A percentile compares a stretch with the other conserved stretches of the same genome.
phyloP scores from a whole-genome alignment of 1,140 invertebrate genomes.

The Atta cephalotes region DNA sequence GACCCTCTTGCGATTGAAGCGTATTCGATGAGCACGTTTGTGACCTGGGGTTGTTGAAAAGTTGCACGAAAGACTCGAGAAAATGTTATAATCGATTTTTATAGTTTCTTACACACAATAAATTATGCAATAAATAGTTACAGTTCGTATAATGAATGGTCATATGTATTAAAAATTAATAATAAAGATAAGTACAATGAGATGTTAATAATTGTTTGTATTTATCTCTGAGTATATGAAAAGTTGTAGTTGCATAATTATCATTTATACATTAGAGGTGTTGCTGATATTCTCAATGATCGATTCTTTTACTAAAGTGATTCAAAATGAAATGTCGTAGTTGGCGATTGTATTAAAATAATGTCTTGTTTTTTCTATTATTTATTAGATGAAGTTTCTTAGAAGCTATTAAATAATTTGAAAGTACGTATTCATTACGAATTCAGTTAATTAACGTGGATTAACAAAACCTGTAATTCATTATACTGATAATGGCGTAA shows the following conservation, averaged over 20 bases:
- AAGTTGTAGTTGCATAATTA: neutral
- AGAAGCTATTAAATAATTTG: neutral
- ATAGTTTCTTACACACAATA: neutral
- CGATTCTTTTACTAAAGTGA: neutral
- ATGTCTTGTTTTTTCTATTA: neutral
- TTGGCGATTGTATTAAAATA: neutral
- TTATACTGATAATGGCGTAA: neutral
- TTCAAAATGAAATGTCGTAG: neutral
- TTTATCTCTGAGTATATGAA: neutral
- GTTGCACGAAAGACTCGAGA: neutral
- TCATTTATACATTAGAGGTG: neutral
- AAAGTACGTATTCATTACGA: neutral
- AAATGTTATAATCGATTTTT: slow-evolving; percentile 7
- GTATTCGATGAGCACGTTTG: slow-evolving; percentile 30
- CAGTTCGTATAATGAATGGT: neutral
- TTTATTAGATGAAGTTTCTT: neutral
- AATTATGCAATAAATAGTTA: neutral
- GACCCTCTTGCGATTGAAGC: slow-evolving; percentile 36
- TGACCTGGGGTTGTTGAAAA: slow-evolving; percentile 11
- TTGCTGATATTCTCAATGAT: neutral
- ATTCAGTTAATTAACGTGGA: neutral
- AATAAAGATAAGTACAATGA: neutral
- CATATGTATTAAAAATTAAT: neutral
- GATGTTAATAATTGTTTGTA: neutral
- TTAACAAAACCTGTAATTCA: slow-evolving; percentile 1